Evolutionary conservation across 2,888 invertebrate species (phyloP).

Genomic region (Eristalinus aeneus): DNA sequence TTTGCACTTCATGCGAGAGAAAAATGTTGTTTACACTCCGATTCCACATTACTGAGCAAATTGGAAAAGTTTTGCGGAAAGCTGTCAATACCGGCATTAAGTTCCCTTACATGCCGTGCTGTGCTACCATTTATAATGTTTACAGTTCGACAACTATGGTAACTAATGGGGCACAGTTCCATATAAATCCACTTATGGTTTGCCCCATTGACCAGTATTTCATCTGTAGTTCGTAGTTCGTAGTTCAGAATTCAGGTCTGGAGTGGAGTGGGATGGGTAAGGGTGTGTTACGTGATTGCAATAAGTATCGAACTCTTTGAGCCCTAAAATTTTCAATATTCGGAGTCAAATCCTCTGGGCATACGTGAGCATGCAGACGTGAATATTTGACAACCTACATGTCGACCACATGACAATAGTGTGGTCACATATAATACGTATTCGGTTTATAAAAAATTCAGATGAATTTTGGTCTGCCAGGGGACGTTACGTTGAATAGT

Average conservation of each 20-base stretch:
- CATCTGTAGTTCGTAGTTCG: too few species aligned
- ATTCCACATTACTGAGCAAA: constrained; percentile 74
- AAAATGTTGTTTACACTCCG: constrained; percentile 21
- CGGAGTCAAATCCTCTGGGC: constrained; percentile 51
- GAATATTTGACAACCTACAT: constrained; percentile 18
- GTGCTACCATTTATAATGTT: constrained; percentile 63
- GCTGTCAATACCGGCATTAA: constrained; percentile 60
- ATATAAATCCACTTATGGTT: constrained; percentile 49
- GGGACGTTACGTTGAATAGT: constrained; percentile 51
- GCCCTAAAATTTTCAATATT: constrained; percentile 41
- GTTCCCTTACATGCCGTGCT: constrained; percentile 46
- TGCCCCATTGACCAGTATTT: constrained; percentile 30
- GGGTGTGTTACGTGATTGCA: too few species aligned
- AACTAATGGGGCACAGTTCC: constrained; percentile 39
- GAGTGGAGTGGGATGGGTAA: background rate
- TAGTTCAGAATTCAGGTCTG: constrained; percentile 3
- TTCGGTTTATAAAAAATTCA: constrained; percentile 65
- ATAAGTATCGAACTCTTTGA: constrained; percentile 30
- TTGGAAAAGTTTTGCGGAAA: constrained; percentile 75
- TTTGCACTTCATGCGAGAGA: background rate
- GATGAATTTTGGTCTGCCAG: constrained; percentile 47
- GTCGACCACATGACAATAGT: constrained; percentile 63
- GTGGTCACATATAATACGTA: constrained; percentile 49
- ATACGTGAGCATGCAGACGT: constrained; percentile 1
- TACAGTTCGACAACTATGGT: constrained; percentile 37